phyloP scores from a whole-genome alignment of 2,888 invertebrate genomes.

The Heliconius ismenius region DNA sequence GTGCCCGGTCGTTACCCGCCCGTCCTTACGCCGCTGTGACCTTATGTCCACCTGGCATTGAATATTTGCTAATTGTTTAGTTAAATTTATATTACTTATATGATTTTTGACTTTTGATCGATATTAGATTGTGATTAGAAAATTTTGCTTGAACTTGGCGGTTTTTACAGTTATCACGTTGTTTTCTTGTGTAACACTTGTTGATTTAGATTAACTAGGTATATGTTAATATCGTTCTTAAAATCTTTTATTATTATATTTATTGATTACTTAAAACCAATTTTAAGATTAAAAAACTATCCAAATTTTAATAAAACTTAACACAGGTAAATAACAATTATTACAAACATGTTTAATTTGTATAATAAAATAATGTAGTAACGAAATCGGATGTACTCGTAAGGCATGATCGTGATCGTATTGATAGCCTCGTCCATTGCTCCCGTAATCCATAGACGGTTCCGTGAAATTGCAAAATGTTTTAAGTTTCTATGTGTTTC shows the following conservation, averaged over 20 bases:
- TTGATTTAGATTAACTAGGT: not conserved
- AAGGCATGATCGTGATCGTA: constrained; percentile 29
- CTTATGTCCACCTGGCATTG: constrained; percentile 75
- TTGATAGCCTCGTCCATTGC: constrained; percentile 39
- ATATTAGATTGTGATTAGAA: not conserved
- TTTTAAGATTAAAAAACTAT: not conserved
- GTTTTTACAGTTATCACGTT: not conserved
- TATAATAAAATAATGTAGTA: constrained; percentile 11
- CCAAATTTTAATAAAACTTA: constrained; percentile 3
- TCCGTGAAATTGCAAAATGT: constrained; percentile 39
- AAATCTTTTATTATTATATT: not conserved
- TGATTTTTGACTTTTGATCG: not conserved
- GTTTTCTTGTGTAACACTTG: not conserved
- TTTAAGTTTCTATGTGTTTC: constrained; percentile 23
- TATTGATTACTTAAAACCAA: not conserved
- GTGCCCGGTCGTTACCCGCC: constrained; percentile 79
- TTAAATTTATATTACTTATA: not conserved
- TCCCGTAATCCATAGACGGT: constrained; percentile 37
- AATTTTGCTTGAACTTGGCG: not conserved
- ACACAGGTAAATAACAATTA: not conserved
- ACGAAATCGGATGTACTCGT: constrained; percentile 30
- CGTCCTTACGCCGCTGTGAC: constrained; percentile 75
- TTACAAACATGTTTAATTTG: not conserved
- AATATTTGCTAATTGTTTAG: constrained; percentile 15
- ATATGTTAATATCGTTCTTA: not conserved